Conservation (phyloP, 1,140 invertebrate species). For the Phenacoccus solenopsis region DNA sequence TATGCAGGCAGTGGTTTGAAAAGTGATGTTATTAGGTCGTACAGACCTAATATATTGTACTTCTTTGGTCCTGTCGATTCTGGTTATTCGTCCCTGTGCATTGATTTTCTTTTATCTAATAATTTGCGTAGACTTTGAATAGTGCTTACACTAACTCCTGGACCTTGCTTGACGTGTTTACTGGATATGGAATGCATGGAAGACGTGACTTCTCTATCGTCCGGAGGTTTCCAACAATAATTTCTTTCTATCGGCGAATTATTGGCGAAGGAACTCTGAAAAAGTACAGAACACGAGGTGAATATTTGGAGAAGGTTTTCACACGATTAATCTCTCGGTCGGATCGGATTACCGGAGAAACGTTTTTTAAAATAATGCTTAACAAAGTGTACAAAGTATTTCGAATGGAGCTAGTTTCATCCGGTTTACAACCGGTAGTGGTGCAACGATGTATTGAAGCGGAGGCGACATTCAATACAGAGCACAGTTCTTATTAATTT, state of each 20-base stretch:
- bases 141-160: constrained; percentile 6
- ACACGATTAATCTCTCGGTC: background rate
- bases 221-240: background rate
- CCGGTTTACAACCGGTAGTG: background rate
- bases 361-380: too few relatives aligned
- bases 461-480: background rate
- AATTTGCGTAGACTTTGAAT: background rate
- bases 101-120: constrained; percentile 4
- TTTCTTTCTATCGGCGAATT: background rate
- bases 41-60: too few relatives aligned
- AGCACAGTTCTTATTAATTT: background rate
- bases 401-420: constrained; percentile 1
- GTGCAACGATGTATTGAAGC: background rate
- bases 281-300: background rate
- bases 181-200: background rate
- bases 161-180: background rate
- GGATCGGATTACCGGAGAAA: background rate
- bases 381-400: background rate
- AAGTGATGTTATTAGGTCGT: background rate
- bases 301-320: background rate
- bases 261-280: background rate
- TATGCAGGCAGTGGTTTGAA: background rate
- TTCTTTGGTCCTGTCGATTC: background rate
- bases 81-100: background rate
- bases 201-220: background rate